Evolutionary conservation across 2,113 vertebrate species (phyloP).

Genomic region (Cyanoliseus patagonus): DNA sequence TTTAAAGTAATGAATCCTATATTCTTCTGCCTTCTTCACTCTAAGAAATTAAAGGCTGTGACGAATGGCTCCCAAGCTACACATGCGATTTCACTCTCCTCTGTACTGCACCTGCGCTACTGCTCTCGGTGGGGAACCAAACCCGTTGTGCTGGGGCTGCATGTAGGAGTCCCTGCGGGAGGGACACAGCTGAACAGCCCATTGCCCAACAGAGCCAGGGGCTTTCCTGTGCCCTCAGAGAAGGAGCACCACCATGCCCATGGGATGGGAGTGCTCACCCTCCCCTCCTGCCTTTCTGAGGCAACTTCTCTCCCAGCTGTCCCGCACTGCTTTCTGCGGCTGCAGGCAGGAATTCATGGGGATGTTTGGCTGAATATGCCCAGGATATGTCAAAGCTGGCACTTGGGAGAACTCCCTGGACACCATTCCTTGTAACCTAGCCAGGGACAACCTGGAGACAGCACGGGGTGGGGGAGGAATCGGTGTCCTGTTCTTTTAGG

Average conservation of each 20-base stretch:
- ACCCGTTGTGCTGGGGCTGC: background rate
- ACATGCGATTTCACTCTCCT: background rate
- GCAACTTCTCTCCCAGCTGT: background rate
- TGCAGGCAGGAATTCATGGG: background rate
- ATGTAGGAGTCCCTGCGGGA: background rate
- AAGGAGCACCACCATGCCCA: background rate
- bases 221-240: background rate
- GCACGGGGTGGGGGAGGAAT: background rate
- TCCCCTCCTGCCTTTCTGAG: background rate
- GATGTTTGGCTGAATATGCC: background rate
- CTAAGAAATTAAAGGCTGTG: background rate
- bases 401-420: background rate
- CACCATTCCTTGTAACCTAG: background rate
- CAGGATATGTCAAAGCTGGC: background rate
- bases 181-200: background rate
- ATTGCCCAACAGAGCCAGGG: background rate
- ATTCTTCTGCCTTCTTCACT: background rate
- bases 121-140: background rate
- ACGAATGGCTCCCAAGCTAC: background rate
- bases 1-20: background rate
- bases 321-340: background rate
- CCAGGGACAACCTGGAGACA: background rate
- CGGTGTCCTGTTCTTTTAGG: background rate
- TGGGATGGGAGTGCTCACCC: background rate
- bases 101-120: background rate